Evolutionary conservation across 1,140 invertebrate genomes (phyloP).

Genomic region (Drosophila pallidifrons): DNA sequence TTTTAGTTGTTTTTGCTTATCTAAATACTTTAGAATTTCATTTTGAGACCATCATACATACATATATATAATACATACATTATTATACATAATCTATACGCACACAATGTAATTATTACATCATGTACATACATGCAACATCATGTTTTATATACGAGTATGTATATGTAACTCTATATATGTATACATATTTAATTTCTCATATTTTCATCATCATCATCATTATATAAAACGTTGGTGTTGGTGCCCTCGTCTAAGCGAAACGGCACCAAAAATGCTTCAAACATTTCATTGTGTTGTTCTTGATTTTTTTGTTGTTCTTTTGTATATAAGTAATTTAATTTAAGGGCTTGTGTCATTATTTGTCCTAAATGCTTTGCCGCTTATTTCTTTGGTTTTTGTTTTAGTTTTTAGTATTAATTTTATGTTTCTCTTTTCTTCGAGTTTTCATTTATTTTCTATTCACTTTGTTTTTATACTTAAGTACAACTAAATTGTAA

Average conservation of each 20-base stretch:
- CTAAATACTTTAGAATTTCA: conserved; percentile 83
- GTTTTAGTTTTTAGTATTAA: conserved; percentile 23
- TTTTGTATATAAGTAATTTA: conserved; percentile 33
- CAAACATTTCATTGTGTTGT: conserved; percentile 74
- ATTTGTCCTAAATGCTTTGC: conserved; percentile 78
- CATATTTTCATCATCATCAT: conserved; percentile 24
- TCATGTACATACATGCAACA: conserved; percentile 45
- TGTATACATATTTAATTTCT: conserved; percentile 46
- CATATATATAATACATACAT: conserved; percentile 69
- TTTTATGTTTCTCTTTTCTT: background rate
- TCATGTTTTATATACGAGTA: conserved; percentile 39
- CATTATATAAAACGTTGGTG: conserved; percentile 69
- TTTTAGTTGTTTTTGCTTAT: conserved; percentile 67
- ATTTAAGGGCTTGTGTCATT: conserved; percentile 47
- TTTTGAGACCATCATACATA: conserved; percentile 69
- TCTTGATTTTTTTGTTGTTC: conserved; percentile 33
- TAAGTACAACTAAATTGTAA: conserved; percentile 69
- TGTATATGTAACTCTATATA: conserved; percentile 51
- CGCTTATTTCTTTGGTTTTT: conserved; percentile 37
- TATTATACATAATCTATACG: conserved; percentile 67
- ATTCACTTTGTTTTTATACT: conserved; percentile 71
- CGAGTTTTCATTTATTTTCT: conserved; percentile 41
- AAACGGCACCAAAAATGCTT: conserved; percentile 77
- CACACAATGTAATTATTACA: conserved; percentile 69
- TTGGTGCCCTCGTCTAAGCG: conserved; percentile 74